These are phyloP conservation scores for Drosophila saltans DNA, from an alignment of 1,140 invertebrate genomes.

Conservation along the genomic window DNA sequence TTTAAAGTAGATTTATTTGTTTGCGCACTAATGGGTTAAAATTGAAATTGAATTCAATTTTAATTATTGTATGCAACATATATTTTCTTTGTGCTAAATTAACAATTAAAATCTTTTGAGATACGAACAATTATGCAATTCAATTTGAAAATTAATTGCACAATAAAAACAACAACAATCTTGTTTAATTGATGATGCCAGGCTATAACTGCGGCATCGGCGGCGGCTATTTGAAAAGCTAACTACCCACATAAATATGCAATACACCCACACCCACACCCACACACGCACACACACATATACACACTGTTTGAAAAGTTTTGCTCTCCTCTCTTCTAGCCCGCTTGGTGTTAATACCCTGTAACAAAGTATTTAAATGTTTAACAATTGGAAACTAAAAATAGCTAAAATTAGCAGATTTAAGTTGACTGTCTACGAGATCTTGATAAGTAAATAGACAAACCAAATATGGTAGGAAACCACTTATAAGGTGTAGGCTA, in stretches of 20 bases:
- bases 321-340: neutral
- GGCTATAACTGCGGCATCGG: slow-evolving; percentile 22
- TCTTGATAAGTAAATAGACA: neutral
- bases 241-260: slow-evolving; percentile 70
- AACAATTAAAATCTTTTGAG: slow-evolving; percentile 26
- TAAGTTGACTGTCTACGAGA: neutral
- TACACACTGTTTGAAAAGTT: slow-evolving; percentile 10
- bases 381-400: neutral
- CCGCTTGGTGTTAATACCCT: slow-evolving; percentile 1
- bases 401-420: neutral
- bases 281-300: slow-evolving; percentile 13
- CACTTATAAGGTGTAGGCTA: too few species aligned
- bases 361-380: neutral
- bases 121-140: slow-evolving; percentile 73
- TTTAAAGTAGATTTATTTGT: too few species aligned
- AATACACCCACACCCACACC: slow-evolving; percentile 43
- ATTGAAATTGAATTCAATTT: slow-evolving; percentile 4
- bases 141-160: slow-evolving; percentile 75
- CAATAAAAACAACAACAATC: slow-evolving; percentile 71
- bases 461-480: too few species aligned
- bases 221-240: slow-evolving; percentile 59
- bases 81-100: slow-evolving; percentile 6
- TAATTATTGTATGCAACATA: slow-evolving; percentile 10
- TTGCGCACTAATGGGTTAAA: neutral
- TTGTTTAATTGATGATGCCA: slow-evolving; percentile 64